A percentile compares a stretch with the other conserved stretches of the same genome.
phyloP scores from a whole-genome alignment of 2,797 vertebrate species.

The Silurus lanzhouensis region DNA sequence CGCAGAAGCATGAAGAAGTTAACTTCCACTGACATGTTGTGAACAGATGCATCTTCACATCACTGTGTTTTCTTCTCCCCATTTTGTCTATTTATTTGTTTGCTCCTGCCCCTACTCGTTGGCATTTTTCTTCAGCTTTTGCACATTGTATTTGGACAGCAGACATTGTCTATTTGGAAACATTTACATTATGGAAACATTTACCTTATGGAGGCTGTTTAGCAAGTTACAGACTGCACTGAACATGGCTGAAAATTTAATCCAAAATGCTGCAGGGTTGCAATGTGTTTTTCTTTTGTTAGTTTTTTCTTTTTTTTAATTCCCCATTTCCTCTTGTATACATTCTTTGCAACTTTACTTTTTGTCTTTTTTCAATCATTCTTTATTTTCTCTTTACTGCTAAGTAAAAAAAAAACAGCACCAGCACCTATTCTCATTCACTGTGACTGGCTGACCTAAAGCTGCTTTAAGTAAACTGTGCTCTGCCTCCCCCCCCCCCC shows the following conservation, averaged over 20 bases:
- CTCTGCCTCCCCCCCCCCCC: slow-evolving; percentile 22
- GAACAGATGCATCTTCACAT: slow-evolving; percentile 51
- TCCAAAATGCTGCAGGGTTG: slow-evolving; percentile 25
- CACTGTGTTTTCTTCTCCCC: slow-evolving; percentile 55
- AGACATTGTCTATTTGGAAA: slow-evolving; percentile 3
- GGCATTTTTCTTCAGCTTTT: slow-evolving; percentile 52
- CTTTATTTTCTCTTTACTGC: slow-evolving; percentile 14
- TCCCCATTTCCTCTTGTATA: background rate
- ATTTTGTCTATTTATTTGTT: slow-evolving; percentile 59
- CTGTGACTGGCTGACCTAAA: slow-evolving; percentile 80
- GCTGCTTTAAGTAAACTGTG: slow-evolving; percentile 54
- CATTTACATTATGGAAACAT: slow-evolving; percentile 36
- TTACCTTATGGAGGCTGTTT: slow-evolving; percentile 36
- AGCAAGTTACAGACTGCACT: slow-evolving; percentile 26
- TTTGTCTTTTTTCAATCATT: slow-evolving; percentile 8
- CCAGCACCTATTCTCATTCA: slow-evolving; percentile 76
- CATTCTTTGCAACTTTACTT: slow-evolving; percentile 12
- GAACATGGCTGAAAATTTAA: slow-evolving; percentile 31
- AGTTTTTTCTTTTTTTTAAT: too few species aligned
- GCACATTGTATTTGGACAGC: slow-evolving; percentile 31
- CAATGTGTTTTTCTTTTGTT: background rate
- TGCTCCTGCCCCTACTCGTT: slow-evolving; percentile 54
- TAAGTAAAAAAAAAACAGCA: slow-evolving; percentile 30
- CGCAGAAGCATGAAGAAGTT: slow-evolving; percentile 96
- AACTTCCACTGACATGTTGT: slow-evolving; percentile 95